phyloP scores from a whole-genome alignment of 2,888 invertebrate species.

The Venustoraphidia nigricollis region DNA sequence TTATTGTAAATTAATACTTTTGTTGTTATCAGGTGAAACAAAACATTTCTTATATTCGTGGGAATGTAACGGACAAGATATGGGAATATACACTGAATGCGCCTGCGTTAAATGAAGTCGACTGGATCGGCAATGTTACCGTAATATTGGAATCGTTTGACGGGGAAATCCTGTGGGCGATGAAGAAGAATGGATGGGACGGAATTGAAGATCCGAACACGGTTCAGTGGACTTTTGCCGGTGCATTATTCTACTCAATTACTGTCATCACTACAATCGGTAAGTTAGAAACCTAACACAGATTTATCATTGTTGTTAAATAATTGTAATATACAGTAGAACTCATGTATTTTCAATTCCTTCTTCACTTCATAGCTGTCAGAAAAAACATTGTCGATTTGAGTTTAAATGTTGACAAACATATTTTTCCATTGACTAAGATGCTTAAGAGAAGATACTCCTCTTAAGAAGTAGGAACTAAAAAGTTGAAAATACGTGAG shows the following conservation, averaged over 20 bases:
- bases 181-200: constrained; percentile 83
- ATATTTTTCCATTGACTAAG: too few species aligned
- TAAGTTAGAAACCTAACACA: constrained; percentile 29
- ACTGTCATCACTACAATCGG: constrained; percentile 94
- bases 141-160: constrained; percentile 44
- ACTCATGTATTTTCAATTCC: too few species aligned
- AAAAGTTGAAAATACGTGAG: too few species aligned
- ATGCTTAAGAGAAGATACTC: too few species aligned
- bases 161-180: constrained; percentile 57
- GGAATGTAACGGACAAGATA: constrained; percentile 60
- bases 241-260: constrained; percentile 86
- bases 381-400: too few species aligned
- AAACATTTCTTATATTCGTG: constrained; percentile 54
- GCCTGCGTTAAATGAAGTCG: constrained; percentile 49
- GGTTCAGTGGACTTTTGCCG: constrained; percentile 73
- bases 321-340: too few species aligned
- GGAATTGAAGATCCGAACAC: constrained; percentile 42
- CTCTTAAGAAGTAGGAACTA: too few species aligned
- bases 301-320: not conserved
- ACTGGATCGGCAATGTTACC: constrained; percentile 65
- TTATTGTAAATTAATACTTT: constrained; percentile 5
- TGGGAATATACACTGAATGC: constrained; percentile 55
- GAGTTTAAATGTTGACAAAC: too few species aligned
- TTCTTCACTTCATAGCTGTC: too few species aligned
- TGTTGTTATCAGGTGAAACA: constrained; percentile 47